Evolutionary conservation across 2,113 vertebrate genomes (phyloP).

Genomic region (Carassius gibelio): DNA sequence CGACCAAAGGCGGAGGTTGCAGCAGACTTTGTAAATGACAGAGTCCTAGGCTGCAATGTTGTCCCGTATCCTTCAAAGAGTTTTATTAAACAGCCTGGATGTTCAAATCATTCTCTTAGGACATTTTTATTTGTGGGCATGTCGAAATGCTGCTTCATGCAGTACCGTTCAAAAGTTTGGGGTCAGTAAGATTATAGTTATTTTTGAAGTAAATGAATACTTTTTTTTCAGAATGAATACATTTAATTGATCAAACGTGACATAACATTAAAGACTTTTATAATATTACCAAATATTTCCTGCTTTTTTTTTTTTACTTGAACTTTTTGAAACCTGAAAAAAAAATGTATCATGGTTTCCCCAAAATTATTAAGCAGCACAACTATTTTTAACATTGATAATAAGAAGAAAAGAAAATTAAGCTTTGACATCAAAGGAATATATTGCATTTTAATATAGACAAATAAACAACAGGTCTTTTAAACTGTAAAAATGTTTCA

Average conservation of each 20-base stretch:
- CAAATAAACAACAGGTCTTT: neutral
- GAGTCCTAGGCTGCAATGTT: conserved; percentile 85
- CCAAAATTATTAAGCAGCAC: neutral
- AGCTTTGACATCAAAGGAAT: neutral
- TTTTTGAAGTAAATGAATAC: too few species aligned
- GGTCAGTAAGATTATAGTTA: neutral
- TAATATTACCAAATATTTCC: too few species aligned
- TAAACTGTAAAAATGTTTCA: neutral
- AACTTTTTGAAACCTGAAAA: too few species aligned
- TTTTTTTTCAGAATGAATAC: too few species aligned
- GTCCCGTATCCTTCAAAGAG: conserved; percentile 86
- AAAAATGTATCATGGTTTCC: neutral
- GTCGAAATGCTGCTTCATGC: neutral
- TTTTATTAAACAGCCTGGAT: neutral
- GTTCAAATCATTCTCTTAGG: neutral
- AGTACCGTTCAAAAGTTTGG: neutral
- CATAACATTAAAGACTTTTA: too few species aligned
- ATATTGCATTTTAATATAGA: neutral
- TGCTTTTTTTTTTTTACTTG: too few species aligned
- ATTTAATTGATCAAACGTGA: too few species aligned
- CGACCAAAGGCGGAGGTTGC: conserved; percentile 90
- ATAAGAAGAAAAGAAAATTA: too few species aligned
- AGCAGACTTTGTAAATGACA: conserved; percentile 88
- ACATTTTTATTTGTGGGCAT: neutral
- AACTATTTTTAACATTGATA: neutral